phyloP scores from a whole-genome alignment of 2,797 vertebrate species.

The Labroides dimidiatus region DNA sequence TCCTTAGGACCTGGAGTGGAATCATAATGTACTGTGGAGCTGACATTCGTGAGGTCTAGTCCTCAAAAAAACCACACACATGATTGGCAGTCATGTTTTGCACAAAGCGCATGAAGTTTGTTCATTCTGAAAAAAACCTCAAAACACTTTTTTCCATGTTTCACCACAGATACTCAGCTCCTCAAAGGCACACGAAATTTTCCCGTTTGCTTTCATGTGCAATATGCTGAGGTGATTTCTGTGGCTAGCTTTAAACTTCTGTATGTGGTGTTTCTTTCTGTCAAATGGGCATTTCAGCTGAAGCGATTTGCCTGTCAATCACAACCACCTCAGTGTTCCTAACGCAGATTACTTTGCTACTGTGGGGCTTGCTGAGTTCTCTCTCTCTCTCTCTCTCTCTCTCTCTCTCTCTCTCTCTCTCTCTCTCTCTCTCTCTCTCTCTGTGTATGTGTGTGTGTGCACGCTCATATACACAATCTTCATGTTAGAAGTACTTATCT shows the following conservation, averaged over 20 bases:
- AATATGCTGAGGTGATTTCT: constrained; percentile 60
- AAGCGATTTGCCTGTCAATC: constrained; percentile 77
- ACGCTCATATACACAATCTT: constrained; percentile 11
- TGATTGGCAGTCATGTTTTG: constrained; percentile 65
- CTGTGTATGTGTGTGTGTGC: too few species aligned
- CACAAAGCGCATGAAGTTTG: constrained; percentile 58
- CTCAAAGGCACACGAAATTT: constrained; percentile 47
- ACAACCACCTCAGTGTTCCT: constrained; percentile 46
- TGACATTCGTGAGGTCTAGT: constrained; percentile 52
- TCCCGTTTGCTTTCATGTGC: constrained; percentile 72
- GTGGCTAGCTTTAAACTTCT: constrained; percentile 65
- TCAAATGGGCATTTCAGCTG: constrained; percentile 60
- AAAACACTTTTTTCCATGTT: constrained; percentile 27
- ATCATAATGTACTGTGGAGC: constrained; percentile 51
- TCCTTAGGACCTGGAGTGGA: constrained; percentile 46
- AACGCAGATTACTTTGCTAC: constrained; percentile 46
- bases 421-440: too few species aligned
- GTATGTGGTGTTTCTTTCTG: constrained; percentile 65
- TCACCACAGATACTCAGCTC: constrained; percentile 55
- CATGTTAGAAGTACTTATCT: constrained; percentile 56
- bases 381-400: too few species aligned
- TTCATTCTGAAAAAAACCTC: constrained; percentile 29
- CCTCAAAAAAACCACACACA: constrained; percentile 41
- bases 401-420: too few species aligned
- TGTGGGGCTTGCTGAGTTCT: constrained; percentile 28